These are phyloP conservation scores for Parascotia fuliginaria DNA, from an alignment of 2,888 invertebrate species.

Conservation along the genomic window DNA sequence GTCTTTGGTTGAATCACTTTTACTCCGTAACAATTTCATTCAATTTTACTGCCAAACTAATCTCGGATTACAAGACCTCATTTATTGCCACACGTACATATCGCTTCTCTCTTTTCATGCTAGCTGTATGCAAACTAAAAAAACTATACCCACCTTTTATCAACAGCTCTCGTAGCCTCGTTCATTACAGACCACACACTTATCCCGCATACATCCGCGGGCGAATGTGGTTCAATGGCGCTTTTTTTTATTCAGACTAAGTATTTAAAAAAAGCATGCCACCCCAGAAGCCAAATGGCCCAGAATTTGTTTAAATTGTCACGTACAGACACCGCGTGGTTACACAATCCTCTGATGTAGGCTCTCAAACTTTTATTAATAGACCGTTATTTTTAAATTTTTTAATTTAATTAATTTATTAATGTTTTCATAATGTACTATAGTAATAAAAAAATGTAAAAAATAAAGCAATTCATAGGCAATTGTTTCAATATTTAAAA, in stretches of 20 bases:
- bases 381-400: constrained; percentile 11
- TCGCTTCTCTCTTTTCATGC: constrained; percentile 13
- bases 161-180: constrained; percentile 29
- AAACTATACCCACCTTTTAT: constrained; percentile 40
- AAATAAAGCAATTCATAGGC: too few species aligned
- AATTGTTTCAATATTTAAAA: too few species aligned
- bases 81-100: not conserved
- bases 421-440: too few species aligned
- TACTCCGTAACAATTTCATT: too few species aligned
- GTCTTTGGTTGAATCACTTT: too few species aligned
- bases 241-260: constrained; percentile 80
- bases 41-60: too few species aligned
- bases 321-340: constrained; percentile 83
- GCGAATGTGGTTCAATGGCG: constrained; percentile 67
- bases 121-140: constrained; percentile 41
- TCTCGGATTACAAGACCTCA: not conserved
- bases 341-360: constrained; percentile 72
- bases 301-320: constrained; percentile 86
- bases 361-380: constrained; percentile 59
- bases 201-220: constrained; percentile 75
- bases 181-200: constrained; percentile 73
- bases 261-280: constrained; percentile 75
- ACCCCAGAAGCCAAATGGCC: constrained; percentile 85
- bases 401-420: too few species aligned
- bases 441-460: too few species aligned